Evolutionary conservation across 2,113 vertebrate species (phyloP).

Genomic region (Pseudopipra pipra): DNA sequence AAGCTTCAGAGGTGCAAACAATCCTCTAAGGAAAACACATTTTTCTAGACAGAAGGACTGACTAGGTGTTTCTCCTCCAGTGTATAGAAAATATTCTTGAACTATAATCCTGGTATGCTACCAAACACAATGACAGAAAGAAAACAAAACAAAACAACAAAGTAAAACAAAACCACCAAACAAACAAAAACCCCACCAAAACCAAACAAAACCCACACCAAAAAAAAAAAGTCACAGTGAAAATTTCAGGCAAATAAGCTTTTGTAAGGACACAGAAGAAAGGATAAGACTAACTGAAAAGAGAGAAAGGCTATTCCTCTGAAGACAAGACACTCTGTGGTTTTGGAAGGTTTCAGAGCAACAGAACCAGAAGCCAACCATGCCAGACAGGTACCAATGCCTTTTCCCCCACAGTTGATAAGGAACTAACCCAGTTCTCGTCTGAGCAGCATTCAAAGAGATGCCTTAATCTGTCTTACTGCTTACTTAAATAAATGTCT

Average conservation of each 20-base stretch:
- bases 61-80: background rate
- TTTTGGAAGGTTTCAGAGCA: background rate
- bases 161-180: background rate
- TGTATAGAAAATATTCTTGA: background rate
- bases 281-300: background rate
- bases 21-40: background rate
- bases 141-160: background rate
- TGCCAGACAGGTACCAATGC: background rate
- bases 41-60: background rate
- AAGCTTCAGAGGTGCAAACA: background rate
- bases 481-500: background rate
- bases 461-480: background rate
- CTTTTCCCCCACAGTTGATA: background rate
- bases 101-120: background rate
- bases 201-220: background rate
- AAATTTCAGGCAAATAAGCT: background rate
- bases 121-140: background rate
- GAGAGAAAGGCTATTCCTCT: background rate
- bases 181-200: background rate
- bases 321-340: background rate
- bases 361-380: background rate
- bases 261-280: background rate
- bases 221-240: background rate
- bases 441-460: background rate
- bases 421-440: background rate